These are phyloP conservation scores for Nerophis lumbriciformis DNA, from an alignment of 2,113 vertebrate genomes.

Conservation along the genomic window DNA sequence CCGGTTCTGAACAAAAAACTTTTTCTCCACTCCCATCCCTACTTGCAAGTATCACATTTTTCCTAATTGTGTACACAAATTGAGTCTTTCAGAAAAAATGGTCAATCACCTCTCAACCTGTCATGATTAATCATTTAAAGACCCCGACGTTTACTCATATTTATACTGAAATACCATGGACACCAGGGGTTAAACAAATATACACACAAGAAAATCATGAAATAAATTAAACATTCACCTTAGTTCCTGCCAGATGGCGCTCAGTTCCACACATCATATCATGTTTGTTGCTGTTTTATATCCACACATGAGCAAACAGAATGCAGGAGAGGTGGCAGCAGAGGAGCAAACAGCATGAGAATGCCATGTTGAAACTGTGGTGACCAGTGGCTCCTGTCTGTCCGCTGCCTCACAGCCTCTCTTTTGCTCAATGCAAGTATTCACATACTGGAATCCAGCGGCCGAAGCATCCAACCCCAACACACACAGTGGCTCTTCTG, in stretches of 20 bases:
- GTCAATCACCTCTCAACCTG: constrained; percentile 7
- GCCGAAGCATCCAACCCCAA: constrained; percentile 56
- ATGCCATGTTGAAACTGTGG: constrained; percentile 67
- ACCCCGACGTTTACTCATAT: constrained; percentile 2
- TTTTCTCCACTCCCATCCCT: background rate
- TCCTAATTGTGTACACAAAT: background rate
- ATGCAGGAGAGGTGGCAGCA: constrained; percentile 51
- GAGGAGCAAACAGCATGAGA: constrained; percentile 60
- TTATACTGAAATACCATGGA: constrained; percentile 18
- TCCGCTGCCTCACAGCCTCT: constrained; percentile 53
- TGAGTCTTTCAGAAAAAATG: background rate
- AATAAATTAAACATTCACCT: constrained; percentile 43
- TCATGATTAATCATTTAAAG: constrained; percentile 27
- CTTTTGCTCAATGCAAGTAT: constrained; percentile 70
- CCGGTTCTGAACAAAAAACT: no score
- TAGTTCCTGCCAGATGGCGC: constrained; percentile 38
- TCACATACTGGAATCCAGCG: constrained; percentile 66
- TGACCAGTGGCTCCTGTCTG: constrained; percentile 67
- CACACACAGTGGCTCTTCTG: constrained; percentile 67
- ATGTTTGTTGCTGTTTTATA: constrained; percentile 63
- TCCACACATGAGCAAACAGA: constrained; percentile 63
- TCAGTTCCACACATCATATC: constrained; percentile 55
- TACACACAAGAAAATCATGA: constrained; percentile 28
- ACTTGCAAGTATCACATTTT: no score
- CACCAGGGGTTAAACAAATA: constrained; percentile 38